Evolutionary conservation across 2,888 invertebrate genomes (phyloP).

Genomic region (Ornithoptera alexandrae): DNA sequence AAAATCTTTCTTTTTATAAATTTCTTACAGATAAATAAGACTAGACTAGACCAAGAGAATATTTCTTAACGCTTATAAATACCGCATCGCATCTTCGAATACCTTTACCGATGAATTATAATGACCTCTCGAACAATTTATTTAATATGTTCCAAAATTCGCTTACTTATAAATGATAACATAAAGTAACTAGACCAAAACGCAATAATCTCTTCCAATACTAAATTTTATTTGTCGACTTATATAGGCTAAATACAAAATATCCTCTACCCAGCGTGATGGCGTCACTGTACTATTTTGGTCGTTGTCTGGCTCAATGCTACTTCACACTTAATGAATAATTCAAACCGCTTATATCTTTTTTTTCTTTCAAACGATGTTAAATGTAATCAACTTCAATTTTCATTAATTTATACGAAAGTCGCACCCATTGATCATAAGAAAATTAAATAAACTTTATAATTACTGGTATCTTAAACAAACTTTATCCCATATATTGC

Average conservation of each 20-base stretch:
- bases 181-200: slow-evolving; percentile 15
- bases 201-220: slow-evolving; percentile 12
- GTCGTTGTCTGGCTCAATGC: slow-evolving; percentile 21
- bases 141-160: slow-evolving; percentile 6
- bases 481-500: too few relatives aligned
- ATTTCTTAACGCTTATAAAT: neutral
- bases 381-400: too few relatives aligned
- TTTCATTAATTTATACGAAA: too few relatives aligned
- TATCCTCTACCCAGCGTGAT: slow-evolving; percentile 20
- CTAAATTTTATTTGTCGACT: slow-evolving; percentile 15
- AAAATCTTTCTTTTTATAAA: too few relatives aligned
- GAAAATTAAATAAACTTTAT: too few relatives aligned
- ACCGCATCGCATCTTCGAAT: slow-evolving; percentile 4
- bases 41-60: neutral
- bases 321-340: slow-evolving; percentile 6
- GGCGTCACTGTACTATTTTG: slow-evolving; percentile 28
- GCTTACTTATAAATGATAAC: slow-evolving; percentile 18
- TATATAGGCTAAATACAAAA: slow-evolving; percentile 17
- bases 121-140: slow-evolving; percentile 14
- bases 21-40: too few relatives aligned
- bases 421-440: too few relatives aligned
- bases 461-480: too few relatives aligned
- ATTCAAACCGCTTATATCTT: too few relatives aligned
- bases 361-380: too few relatives aligned
- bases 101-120: slow-evolving; percentile 12